These are phyloP conservation scores for Drosophila insularis DNA, from an alignment of 1,140 invertebrate species.

Conservation along the genomic window DNA sequence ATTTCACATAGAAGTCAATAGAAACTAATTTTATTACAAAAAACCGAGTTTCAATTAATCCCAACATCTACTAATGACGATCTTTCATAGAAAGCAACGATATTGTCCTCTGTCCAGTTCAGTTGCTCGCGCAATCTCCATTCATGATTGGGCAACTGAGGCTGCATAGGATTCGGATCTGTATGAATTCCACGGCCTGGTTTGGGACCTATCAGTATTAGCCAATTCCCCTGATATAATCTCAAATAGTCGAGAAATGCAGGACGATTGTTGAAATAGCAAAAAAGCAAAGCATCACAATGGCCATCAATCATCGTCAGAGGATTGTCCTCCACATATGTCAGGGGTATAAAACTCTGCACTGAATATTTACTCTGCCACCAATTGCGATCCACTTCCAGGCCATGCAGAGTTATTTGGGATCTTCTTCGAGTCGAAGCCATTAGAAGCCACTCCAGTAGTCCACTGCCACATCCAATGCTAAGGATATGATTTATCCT, in stretches of 20 bases:
- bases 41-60: slow-evolving; percentile 27
- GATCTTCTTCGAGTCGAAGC: slow-evolving; percentile 45
- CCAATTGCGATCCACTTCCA: slow-evolving; percentile 86
- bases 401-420: slow-evolving; percentile 82
- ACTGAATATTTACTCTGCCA: slow-evolving; percentile 86
- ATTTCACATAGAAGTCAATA: slow-evolving; percentile 95
- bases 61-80: slow-evolving; percentile 20
- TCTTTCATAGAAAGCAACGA: slow-evolving; percentile 83
- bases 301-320: slow-evolving; percentile 57
- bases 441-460: slow-evolving; percentile 70
- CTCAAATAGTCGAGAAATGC: slow-evolving; percentile 87
- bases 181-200: slow-evolving; percentile 86
- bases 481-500: slow-evolving; percentile 53
- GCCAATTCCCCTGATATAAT: slow-evolving; percentile 84
- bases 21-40: slow-evolving; percentile 78
- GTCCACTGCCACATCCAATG: slow-evolving; percentile 72
- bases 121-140: slow-evolving; percentile 76
- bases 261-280: slow-evolving; percentile 88
- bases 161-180: slow-evolving; percentile 86
- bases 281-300: slow-evolving; percentile 86
- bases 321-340: slow-evolving; percentile 73
- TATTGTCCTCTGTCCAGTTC: slow-evolving; percentile 83
- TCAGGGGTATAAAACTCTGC: slow-evolving; percentile 83
- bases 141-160: slow-evolving; percentile 81
- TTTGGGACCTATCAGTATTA: slow-evolving; percentile 89